Evolutionary conservation across 2,113 vertebrate species (phyloP).

Genomic region (Diphyllodes magnificus): DNA sequence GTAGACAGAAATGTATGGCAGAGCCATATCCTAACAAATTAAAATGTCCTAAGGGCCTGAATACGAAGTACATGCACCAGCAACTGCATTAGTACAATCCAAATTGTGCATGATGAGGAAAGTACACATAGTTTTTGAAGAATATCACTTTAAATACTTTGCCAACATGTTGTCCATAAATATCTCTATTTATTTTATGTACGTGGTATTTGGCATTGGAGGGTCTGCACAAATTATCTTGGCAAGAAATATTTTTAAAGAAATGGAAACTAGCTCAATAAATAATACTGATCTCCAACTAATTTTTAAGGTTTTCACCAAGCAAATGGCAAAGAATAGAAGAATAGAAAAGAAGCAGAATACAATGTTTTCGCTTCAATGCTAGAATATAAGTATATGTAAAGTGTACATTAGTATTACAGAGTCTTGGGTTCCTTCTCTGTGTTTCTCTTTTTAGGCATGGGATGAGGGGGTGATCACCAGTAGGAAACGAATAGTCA

Average conservation of each 20-base stretch:
- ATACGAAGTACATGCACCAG: background rate
- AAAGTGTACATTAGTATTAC: slow-evolving; percentile 1
- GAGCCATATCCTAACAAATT: background rate
- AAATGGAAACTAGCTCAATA: background rate
- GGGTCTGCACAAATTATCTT: background rate
- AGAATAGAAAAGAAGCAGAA: background rate
- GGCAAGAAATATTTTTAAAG: background rate
- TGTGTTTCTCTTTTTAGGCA: slow-evolving; percentile 10
- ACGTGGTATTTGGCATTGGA: background rate
- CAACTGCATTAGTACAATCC: background rate
- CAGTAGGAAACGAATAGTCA: slow-evolving; percentile 9
- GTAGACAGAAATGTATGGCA: background rate
- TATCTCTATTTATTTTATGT: background rate
- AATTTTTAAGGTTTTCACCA: background rate
- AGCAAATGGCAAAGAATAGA: background rate
- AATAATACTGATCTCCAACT: background rate
- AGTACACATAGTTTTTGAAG: background rate
- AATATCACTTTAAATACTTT: background rate
- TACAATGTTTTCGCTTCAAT: background rate
- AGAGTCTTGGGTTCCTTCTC: background rate
- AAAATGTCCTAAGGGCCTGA: background rate
- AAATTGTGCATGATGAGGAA: background rate
- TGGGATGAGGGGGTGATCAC: background rate
- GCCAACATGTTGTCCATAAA: background rate
- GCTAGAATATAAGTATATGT: background rate